phyloP scores from a whole-genome alignment of 2,888 invertebrate genomes.

The Osedax fenrisi region DNA sequence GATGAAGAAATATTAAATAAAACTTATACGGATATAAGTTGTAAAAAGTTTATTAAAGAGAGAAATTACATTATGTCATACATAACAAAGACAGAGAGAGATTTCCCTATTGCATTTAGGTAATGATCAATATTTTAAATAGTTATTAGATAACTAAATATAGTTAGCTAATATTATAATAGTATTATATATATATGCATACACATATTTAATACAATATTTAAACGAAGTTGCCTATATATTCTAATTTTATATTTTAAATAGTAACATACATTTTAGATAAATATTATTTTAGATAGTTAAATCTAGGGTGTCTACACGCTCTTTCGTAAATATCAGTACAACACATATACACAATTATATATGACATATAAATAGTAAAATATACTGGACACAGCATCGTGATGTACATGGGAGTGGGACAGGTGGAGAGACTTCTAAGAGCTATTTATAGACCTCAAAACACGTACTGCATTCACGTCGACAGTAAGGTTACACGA shows the following conservation, averaged over 20 bases:
- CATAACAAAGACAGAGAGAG: background rate
- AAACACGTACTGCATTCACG: conserved; percentile 15
- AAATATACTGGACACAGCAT: background rate
- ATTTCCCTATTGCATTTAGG: background rate
- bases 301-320: no score
- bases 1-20: background rate
- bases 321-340: no score
- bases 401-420: background rate
- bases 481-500: background rate
- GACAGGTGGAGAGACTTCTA: conserved; percentile 9
- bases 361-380: background rate
- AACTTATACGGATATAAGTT: background rate
- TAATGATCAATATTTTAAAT: background rate
- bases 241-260: no score
- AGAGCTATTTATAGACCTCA: conserved; percentile 8
- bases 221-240: no score
- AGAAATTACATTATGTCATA: background rate
- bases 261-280: no score
- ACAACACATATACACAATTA: background rate
- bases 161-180: background rate
- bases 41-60: background rate
- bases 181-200: background rate
- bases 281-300: no score
- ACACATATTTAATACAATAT: background rate
- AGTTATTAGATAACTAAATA: no score